Evolutionary conservation across 2,113 vertebrate species (phyloP).

Genomic region (Elephas maximus): DNA sequence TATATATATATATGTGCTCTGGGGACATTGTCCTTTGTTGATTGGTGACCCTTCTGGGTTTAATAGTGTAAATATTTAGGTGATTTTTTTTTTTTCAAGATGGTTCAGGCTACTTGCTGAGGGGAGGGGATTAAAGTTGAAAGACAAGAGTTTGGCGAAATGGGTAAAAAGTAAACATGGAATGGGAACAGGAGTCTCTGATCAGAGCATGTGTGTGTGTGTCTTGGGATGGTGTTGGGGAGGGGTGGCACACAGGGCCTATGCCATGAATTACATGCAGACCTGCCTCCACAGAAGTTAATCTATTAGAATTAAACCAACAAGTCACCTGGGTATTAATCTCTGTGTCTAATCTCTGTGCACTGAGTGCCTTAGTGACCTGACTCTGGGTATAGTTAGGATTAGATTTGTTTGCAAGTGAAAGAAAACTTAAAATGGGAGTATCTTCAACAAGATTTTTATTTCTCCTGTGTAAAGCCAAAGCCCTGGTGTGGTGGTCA

Average conservation of each 20-base stretch:
- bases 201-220: background rate
- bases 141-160: constrained; percentile 51
- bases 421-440: constrained; percentile 17
- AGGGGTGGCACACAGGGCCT: background rate
- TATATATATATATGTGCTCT: background rate
- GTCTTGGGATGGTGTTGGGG: background rate
- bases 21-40: background rate
- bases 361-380: background rate
- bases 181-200: background rate
- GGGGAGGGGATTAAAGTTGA: background rate
- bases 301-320: constrained; percentile 15
- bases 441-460: background rate
- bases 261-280: background rate
- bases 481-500: background rate
- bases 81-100: background rate
- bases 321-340: background rate
- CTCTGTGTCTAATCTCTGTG: background rate
- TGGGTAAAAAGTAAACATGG: background rate
- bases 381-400: background rate
- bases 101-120: constrained; percentile 48
- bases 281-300: background rate
- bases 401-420: background rate
- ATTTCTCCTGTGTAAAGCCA: background rate
- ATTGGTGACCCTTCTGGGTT: constrained; percentile 8
- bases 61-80: constrained; percentile 1